These are phyloP conservation scores for Lanistes nyassanus DNA, from an alignment of 1,140 invertebrate species.

Conservation along the genomic window DNA sequence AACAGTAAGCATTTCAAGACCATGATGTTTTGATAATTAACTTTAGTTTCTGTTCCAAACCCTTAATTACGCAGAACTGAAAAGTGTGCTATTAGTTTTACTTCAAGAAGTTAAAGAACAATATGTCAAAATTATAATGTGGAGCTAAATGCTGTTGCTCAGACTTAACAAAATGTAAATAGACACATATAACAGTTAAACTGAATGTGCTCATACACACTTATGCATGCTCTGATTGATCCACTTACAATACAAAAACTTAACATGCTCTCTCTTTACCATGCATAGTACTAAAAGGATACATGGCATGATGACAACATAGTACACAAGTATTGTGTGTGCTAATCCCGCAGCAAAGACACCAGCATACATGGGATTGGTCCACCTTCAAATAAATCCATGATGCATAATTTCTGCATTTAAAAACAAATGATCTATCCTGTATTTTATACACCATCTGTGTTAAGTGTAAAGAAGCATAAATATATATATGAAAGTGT, in stretches of 20 bases:
- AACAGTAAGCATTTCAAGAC: no score
- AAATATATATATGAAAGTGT: constrained; percentile 3
- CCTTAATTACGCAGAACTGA: no score
- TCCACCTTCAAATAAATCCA: constrained; percentile 50
- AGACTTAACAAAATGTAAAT: background rate
- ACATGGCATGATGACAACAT: constrained; percentile 46
- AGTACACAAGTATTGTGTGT: constrained; percentile 48
- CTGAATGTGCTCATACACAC: background rate
- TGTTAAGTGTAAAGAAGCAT: no score
- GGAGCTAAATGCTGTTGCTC: no score
- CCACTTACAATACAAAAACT: background rate
- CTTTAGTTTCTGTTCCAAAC: no score
- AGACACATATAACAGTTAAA: background rate
- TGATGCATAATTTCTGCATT: constrained; percentile 7
- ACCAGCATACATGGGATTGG: constrained; percentile 57
- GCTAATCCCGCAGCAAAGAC: constrained; percentile 55
- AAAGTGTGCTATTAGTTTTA: no score
- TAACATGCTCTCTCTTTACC: background rate
- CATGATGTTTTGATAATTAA: no score
- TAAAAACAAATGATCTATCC: no score
- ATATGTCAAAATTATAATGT: no score
- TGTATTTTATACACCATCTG: no score
- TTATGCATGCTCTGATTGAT: background rate
- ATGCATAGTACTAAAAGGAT: constrained; percentile 46
- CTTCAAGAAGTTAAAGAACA: no score